phyloP scores from a whole-genome alignment of 2,113 vertebrate species.

The Talpa occidentalis region DNA sequence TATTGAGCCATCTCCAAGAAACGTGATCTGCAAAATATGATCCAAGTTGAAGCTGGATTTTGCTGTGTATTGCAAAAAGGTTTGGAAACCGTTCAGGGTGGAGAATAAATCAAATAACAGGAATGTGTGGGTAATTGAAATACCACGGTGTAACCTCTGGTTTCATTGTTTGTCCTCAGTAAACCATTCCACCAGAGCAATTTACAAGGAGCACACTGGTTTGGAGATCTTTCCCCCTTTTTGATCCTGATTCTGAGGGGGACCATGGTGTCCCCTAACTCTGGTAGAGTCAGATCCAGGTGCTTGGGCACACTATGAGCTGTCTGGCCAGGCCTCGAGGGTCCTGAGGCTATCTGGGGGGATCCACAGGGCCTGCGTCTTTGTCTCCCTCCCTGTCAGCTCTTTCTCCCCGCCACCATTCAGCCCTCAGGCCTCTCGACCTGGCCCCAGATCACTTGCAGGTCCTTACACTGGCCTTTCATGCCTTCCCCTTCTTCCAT shows the following conservation, averaged over 20 bases:
- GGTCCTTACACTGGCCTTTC: not conserved
- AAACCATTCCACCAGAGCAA: not conserved
- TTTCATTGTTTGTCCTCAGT: not conserved
- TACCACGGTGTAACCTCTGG: not conserved
- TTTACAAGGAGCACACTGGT: not conserved
- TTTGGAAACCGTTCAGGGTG: not conserved
- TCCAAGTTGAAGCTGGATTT: not conserved
- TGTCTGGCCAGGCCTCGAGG: not conserved
- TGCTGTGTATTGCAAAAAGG: not conserved
- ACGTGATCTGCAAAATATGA: not conserved
- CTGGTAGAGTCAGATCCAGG: not conserved
- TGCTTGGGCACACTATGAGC: fast-evolving
- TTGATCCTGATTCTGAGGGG: not conserved
- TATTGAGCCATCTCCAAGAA: not conserved
- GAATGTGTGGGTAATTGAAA: not conserved
- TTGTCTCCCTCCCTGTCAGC: not conserved
- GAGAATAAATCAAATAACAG: not conserved
- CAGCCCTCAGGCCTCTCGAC: not conserved
- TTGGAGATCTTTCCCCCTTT: no score
- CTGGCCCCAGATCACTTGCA: fast-evolving
- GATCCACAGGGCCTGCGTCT: fast-evolving
- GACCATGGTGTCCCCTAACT: not conserved
- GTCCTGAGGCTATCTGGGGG: not conserved
- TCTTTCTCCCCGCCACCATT: not conserved
- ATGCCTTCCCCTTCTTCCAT: not conserved